Percentiles rank a stretch among this genome's conserved stretches.
phyloP scores from a whole-genome alignment of 92 coral and sea anemone genomes.

The Epizoanthus ramosus region DNA sequence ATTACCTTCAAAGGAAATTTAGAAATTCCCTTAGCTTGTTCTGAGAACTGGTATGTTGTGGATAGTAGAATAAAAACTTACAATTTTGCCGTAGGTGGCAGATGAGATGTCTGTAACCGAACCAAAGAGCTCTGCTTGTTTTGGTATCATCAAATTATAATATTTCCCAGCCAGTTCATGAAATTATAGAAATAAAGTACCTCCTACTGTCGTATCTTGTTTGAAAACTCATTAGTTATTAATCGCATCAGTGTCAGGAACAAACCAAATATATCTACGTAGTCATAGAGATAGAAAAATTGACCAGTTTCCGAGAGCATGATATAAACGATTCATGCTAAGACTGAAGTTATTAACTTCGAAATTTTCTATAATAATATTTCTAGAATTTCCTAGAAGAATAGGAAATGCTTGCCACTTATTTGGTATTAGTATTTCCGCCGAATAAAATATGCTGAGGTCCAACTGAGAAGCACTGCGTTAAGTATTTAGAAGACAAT shows the following conservation, averaged over 20 bases:
- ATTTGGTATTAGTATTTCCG: not conserved
- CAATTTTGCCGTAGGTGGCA: not conserved
- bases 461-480: too few species aligned
- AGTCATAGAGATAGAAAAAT: not conserved
- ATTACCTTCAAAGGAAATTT: too few species aligned
- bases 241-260: not conserved
- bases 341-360: not conserved
- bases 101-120: not conserved
- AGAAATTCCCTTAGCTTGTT: too few species aligned
- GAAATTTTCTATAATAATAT: not conserved
- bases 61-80: too few species aligned
- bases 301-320: not conserved
- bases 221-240: conserved; percentile 20
- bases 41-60: too few species aligned
- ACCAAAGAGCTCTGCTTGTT: not conserved
- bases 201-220: conserved; percentile 1
- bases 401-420: not conserved
- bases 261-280: not conserved
- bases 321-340: not conserved
- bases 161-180: conserved; percentile 6
- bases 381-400: not conserved
- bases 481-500: too few species aligned
- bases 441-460: too few species aligned
- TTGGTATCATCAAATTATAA: conserved; percentile 12
- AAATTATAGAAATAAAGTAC: conserved; percentile 8